Evolutionary conservation across 1,140 invertebrate genomes (phyloP).

Genomic region (Aricia agestis): DNA sequence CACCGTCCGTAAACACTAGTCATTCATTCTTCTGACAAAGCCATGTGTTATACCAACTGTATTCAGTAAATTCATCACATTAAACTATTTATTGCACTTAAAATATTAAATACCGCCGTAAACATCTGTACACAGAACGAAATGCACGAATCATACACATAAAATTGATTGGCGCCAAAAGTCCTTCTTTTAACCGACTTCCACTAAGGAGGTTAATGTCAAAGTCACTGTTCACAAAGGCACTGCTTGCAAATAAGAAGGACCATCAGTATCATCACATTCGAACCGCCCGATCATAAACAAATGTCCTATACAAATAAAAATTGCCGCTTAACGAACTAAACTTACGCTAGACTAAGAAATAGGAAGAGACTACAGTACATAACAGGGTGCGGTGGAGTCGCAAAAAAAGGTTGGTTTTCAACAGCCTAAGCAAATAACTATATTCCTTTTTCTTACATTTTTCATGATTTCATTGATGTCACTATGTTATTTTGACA

Average conservation of each 20-base stretch:
- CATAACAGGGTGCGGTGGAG: slow-evolving; percentile 16
- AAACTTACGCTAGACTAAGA: slow-evolving; percentile 44
- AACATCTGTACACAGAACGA: not conserved
- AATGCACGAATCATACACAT: not conserved
- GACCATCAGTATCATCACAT: not conserved
- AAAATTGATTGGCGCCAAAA: not conserved
- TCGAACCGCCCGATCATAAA: not conserved
- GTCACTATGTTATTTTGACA: no score
- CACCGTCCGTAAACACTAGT: not conserved
- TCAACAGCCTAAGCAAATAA: not conserved
- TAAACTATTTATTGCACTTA: slow-evolving; percentile 1
- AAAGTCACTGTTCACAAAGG: not conserved
- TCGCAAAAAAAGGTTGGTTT: not conserved
- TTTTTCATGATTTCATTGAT: not conserved
- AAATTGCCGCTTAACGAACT: slow-evolving; percentile 7
- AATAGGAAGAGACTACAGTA: slow-evolving; percentile 58
- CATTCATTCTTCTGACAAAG: not conserved
- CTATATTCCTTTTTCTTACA: not conserved
- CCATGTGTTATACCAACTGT: not conserved
- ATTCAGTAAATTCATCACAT: not conserved
- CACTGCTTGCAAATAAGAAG: not conserved
- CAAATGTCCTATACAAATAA: slow-evolving; percentile 4
- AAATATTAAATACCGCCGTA: not conserved
- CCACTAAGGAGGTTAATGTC: not conserved
- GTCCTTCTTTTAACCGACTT: not conserved